phyloP scores from a whole-genome alignment of 2,888 invertebrate species.

The Trichacis sp. region DNA sequence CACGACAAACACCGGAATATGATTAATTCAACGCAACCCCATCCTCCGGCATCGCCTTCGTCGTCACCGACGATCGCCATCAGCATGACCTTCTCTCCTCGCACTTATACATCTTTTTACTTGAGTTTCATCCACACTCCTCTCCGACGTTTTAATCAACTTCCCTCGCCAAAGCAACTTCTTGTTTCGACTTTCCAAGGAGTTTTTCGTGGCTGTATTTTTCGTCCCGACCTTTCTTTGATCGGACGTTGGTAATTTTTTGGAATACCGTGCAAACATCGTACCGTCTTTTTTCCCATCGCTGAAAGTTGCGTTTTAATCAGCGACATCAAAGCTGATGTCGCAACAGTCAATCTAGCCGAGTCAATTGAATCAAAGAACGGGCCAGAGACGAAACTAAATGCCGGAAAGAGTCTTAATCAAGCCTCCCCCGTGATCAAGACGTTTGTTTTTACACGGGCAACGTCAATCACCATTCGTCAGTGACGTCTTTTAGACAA shows the following conservation, averaged over 20 bases:
- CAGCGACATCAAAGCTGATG: slow-evolving; percentile 64
- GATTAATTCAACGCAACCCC: slow-evolving; percentile 68
- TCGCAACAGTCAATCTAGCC: slow-evolving; percentile 39
- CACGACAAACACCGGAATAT: slow-evolving; percentile 69
- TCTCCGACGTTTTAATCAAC: background rate
- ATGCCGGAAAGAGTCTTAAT: slow-evolving; percentile 52
- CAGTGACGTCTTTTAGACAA: slow-evolving; percentile 26
- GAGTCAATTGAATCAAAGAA: slow-evolving; percentile 59
- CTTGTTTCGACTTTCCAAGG: background rate
- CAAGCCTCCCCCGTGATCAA: slow-evolving; percentile 42
- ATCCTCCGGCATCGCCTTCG: slow-evolving; percentile 51
- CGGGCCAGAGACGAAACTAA: slow-evolving; percentile 40
- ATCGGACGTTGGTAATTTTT: slow-evolving; percentile 27
- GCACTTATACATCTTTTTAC: slow-evolving; percentile 18
- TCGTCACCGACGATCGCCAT: slow-evolving; percentile 32
- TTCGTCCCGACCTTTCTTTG: slow-evolving; percentile 16
- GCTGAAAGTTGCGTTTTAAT: slow-evolving; percentile 60
- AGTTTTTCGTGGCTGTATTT: background rate
- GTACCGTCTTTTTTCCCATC: slow-evolving; percentile 15
- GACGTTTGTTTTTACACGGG: slow-evolving; percentile 29
- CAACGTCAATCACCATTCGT: slow-evolving; percentile 44
- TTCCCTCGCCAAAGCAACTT: too few relatives aligned
- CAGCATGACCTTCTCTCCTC: slow-evolving; percentile 30
- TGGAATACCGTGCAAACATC: slow-evolving; percentile 32
- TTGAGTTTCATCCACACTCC: too few relatives aligned